Conservation (phyloP, 2,888 invertebrate species). For the Tigriopus californicus region DNA sequence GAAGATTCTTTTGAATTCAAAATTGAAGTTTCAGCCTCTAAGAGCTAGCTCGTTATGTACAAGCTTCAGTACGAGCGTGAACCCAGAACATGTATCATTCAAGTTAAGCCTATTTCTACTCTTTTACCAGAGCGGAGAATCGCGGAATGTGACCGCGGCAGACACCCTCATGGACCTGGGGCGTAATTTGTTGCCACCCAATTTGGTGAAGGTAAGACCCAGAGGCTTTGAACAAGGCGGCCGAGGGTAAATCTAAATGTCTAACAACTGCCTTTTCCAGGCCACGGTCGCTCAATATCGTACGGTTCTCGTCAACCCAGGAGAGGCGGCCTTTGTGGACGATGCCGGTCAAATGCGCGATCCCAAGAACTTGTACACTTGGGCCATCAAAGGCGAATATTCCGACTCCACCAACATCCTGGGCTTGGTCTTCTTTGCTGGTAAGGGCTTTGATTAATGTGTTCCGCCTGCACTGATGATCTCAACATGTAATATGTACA, state of each 20-base stretch:
- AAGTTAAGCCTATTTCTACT: neutral
- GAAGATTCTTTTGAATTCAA: too few species aligned
- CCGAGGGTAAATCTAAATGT: neutral
- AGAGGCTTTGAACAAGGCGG: neutral
- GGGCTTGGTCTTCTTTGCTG: slow-evolving; percentile 32
- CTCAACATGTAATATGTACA: slow-evolving; percentile 20
- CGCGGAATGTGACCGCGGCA: slow-evolving; percentile 50
- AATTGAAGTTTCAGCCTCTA: too few species aligned
- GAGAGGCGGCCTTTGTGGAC: slow-evolving; percentile 18
- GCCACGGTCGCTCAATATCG: slow-evolving; percentile 32
- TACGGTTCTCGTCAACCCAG: slow-evolving; percentile 33
- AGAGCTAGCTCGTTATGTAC: neutral
- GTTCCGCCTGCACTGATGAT: neutral
- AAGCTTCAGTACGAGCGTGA: neutral
- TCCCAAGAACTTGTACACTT: slow-evolving; percentile 26
- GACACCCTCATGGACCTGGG: slow-evolving; percentile 83
- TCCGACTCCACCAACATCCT: slow-evolving; percentile 56
- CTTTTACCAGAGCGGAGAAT: slow-evolving; percentile 18
- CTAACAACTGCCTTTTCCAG: neutral
- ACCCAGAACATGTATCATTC: too few species aligned
- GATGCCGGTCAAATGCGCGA: slow-evolving; percentile 8
- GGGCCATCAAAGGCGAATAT: slow-evolving; percentile 49
- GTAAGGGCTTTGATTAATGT: slow-evolving; percentile 23
- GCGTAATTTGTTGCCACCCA: slow-evolving; percentile 82
- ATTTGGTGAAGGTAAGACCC: slow-evolving; percentile 47